A percentile compares a stretch with the other conserved stretches of the same genome.
Conservation (phyloP, 35 echinoderm and acorn worm genomes). For the Heliocidaris tuberculata region DNA sequence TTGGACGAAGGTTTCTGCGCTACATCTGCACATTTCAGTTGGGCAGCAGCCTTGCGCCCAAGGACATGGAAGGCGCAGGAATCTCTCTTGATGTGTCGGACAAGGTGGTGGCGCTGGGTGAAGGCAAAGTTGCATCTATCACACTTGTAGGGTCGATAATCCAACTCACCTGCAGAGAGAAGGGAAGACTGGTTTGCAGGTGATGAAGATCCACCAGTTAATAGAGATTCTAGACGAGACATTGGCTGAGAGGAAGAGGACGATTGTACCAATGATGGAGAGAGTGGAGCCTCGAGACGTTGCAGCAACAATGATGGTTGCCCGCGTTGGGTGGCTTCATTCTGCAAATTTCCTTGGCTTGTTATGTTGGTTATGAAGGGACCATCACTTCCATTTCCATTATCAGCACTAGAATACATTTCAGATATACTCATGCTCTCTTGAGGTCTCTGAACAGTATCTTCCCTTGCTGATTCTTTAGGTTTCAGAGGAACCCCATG, state of each 20-base stretch:
- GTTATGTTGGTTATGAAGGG: background rate
- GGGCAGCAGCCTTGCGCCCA: conserved; percentile 1
- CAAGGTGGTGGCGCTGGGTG: conserved; percentile 7
- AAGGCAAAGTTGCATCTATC: conserved; percentile 39
- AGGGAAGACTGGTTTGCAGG: background rate
- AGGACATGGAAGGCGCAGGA: conserved; percentile 1
- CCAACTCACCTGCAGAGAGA: background rate
- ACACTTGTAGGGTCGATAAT: conserved; percentile 11
- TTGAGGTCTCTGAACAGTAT: background rate
- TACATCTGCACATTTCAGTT: background rate
- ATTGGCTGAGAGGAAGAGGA: background rate
- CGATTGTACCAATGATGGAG: background rate
- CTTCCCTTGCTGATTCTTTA: background rate
- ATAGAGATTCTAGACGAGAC: background rate
- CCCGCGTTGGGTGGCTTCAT: background rate
- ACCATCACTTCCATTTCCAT: background rate
- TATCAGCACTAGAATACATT: background rate
- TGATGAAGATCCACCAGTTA: background rate
- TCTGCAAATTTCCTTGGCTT: background rate
- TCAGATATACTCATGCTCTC: background rate
- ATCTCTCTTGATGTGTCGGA: conserved; percentile 8
- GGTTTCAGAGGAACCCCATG: conserved; percentile 22
- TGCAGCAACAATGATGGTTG: background rate
- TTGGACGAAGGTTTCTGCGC: background rate
- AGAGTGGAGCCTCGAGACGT: conserved; percentile 6